Percentiles rank a stretch among this genome's conserved stretches.
Conservation (phyloP, 2,113 vertebrate species). For the Heptranchias perlo region DNA sequence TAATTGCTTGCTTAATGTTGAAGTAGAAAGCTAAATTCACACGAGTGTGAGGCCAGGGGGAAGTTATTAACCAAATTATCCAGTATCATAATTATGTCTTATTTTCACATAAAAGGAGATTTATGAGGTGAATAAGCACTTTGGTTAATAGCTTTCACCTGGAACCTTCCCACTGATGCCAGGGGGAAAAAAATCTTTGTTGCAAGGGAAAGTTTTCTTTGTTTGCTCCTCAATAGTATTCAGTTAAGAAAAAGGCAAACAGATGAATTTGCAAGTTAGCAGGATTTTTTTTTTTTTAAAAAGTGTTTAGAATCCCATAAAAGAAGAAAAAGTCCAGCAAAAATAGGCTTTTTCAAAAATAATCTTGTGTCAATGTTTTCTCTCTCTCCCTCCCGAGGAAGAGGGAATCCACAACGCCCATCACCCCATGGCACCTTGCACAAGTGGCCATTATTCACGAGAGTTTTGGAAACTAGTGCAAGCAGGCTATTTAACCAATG, state of each 20-base stretch:
- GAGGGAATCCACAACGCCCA: neutral
- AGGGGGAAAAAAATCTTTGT: neutral
- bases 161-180: neutral
- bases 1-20: neutral
- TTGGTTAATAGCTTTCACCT: neutral
- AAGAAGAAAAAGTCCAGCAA: neutral
- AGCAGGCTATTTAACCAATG: too few species aligned
- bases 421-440: neutral
- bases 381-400: neutral
- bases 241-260: neutral
- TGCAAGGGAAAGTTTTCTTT: neutral
- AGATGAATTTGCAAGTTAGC: neutral
- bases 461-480: neutral
- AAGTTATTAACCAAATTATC: neutral
- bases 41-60: neutral
- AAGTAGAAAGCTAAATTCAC: neutral
- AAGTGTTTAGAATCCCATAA: too few species aligned
- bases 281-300: neutral
- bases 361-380: neutral
- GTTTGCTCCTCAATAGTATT: neutral
- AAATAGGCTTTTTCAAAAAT: neutral
- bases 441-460: neutral
- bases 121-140: neutral
- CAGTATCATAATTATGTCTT: neutral
- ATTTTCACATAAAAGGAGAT: neutral